Base-by-base conservation (phyloP, 2,113 vertebrate genomes). In the Rhinogobius similis region DNA sequence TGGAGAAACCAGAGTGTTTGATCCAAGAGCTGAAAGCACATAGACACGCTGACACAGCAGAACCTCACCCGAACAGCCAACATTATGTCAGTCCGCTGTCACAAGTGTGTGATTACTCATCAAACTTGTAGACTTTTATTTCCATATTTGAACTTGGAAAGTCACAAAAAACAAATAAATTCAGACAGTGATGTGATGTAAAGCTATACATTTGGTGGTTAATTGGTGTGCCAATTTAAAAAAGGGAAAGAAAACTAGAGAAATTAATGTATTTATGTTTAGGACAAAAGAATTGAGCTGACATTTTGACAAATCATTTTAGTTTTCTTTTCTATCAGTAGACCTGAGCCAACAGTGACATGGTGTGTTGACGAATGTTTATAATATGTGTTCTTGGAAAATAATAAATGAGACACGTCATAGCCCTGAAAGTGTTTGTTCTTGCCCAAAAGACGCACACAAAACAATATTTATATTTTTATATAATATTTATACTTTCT, bases 21-120 rank as follows among this genome's bases (percentile, higher is more conserved):
- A 56, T 74, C 63, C 62, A 68, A 58, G n/a, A 16, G 62, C 70
- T 11, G 72, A 43, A n/a, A 56, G 63, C 69, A 70, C 75, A 75
- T 1, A 10, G 24, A 32, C 23, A 86, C 75, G 68, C 27, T 61
- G n/a, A 48, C 32, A 32, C 16, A 53, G 63, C 2, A 5, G 38
- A 62, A 75, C 27, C 23, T 52, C 24, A 44, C 44, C 50, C 7
- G 41, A 59, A 67, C 64, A 50, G 59, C 23, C 24, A 55, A 41
- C 29, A 48, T 24, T 36, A 36, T 36, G 32, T 61, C 44, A 38
- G 52, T 53, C 23, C 6, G 10, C 53, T 59, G n/a, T n/a, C 27
- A 52, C 26, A 20, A 36, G 6, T 11, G 8, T 10, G n/a, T 10
- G 8, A 50, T 50, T 18, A 21, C 48, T 50, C n/a, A 48, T 48